A percentile compares a stretch with the other conserved stretches of the same genome.
phyloP scores from a whole-genome alignment of 2,888 invertebrate species.

The Punctoribates punctum region DNA sequence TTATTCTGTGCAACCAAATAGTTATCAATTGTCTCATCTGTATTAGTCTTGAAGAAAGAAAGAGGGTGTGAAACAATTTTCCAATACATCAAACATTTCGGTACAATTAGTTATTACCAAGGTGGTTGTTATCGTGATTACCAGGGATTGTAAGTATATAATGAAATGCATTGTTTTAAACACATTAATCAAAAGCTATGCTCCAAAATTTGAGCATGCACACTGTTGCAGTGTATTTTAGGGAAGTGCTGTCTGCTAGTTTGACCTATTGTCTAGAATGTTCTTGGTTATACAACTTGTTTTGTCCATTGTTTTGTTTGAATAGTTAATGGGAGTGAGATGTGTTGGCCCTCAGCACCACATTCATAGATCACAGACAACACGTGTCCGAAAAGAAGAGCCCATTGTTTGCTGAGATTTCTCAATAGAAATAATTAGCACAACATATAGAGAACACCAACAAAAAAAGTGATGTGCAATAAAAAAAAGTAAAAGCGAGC shows the following conservation, averaged over 20 bases:
- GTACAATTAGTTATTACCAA: too few relatives aligned
- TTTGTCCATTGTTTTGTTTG: neutral
- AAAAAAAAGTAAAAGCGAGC: neutral
- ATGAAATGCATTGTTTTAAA: too few relatives aligned
- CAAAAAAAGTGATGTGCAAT: neutral
- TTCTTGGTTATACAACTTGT: too few relatives aligned
- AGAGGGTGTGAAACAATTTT: neutral
- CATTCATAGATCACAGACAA: neutral
- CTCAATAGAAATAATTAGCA: conserved; percentile 1
- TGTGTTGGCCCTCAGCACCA: neutral
- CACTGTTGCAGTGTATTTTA: too few relatives aligned
- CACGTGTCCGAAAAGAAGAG: neutral
- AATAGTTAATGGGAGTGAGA: neutral
- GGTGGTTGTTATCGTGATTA: too few relatives aligned
- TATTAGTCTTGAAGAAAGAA: neutral
- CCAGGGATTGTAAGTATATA: too few relatives aligned
- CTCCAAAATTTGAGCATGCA: too few relatives aligned
- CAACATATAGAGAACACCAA: neutral
- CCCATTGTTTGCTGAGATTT: neutral
- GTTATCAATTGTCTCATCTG: too few relatives aligned
- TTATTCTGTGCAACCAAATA: too few relatives aligned
- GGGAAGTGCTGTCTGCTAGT: too few relatives aligned
- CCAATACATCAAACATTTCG: neutral
- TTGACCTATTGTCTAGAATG: too few relatives aligned
- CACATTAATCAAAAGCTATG: too few relatives aligned